phyloP scores from a whole-genome alignment of 2,888 invertebrate species.

The Notodonta ziczac region DNA sequence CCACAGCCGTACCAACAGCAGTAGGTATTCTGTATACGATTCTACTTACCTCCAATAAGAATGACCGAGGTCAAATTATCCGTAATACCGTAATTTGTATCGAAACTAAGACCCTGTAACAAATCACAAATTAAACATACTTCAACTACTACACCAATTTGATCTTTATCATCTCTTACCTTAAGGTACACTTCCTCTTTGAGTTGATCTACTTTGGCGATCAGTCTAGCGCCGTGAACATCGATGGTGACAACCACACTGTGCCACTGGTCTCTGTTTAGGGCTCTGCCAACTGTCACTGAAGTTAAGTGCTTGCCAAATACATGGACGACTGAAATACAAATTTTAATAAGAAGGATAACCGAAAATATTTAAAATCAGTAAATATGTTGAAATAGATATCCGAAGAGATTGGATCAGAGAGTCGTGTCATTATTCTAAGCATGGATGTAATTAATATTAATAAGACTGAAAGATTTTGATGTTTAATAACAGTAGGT shows the following conservation, averaged over 20 bases:
- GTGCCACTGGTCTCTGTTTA: constrained; percentile 96
- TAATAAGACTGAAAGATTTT: too few species aligned
- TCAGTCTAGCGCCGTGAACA: constrained; percentile 92
- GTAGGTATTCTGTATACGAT: background rate
- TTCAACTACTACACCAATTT: background rate
- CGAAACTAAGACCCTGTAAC: constrained; percentile 89
- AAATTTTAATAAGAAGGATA: too few species aligned
- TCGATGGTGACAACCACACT: constrained; percentile 94
- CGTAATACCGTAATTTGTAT: constrained; percentile 94
- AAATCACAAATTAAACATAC: background rate
- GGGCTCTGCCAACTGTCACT: constrained; percentile 93
- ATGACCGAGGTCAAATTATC: constrained; percentile 95
- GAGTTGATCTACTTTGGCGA: constrained; percentile 93
- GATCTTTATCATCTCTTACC: constrained; percentile 41
- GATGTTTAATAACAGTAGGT: too few species aligned
- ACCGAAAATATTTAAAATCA: too few species aligned
- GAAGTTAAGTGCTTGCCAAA: constrained; percentile 94
- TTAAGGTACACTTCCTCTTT: constrained; percentile 92
- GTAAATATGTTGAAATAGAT: too few species aligned
- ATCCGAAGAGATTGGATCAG: too few species aligned
- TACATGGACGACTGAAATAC: constrained; percentile 90
- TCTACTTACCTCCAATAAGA: constrained; percentile 91
- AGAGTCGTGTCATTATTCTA: too few species aligned
- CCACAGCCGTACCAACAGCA: too few species aligned
- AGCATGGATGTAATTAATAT: too few species aligned